A percentile compares a stretch with the other conserved stretches of the same genome.
These are phyloP conservation scores for Teleogryllus occipitalis DNA, from an alignment of 1,140 invertebrate species.

Conservation along the genomic window DNA sequence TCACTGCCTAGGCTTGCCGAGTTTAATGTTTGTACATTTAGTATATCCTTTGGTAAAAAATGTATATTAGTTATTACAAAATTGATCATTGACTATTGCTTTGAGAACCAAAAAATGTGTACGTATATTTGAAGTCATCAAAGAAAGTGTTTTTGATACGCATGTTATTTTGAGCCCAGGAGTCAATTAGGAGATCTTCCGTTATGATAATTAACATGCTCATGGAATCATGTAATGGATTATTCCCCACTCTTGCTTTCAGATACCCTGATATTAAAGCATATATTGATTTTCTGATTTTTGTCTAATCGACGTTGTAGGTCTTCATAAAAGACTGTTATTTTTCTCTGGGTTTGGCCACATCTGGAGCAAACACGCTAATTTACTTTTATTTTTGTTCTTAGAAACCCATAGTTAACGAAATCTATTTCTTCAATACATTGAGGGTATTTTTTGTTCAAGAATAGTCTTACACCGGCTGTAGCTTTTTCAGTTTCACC, in stretches of 20 bases:
- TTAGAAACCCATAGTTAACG: not conserved
- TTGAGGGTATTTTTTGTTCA: not conserved
- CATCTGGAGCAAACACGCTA: not conserved
- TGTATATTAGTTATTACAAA: not conserved
- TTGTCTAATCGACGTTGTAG: not conserved
- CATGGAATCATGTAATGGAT: not conserved
- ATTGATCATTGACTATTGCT: not conserved
- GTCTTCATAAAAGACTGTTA: not conserved
- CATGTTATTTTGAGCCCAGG: not conserved
- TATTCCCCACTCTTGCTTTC: not conserved
- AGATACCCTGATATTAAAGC: not conserved
- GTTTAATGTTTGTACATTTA: not conserved
- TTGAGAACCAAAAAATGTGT: not conserved
- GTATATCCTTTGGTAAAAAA: not conserved
- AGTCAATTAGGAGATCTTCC: not conserved
- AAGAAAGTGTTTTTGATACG: not conserved
- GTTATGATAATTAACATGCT: not conserved
- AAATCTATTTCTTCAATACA: not conserved
- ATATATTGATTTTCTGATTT: not conserved
- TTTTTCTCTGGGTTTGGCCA: not conserved
- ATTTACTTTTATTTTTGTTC: not conserved
- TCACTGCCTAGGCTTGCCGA: not conserved
- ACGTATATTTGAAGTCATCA: not conserved
- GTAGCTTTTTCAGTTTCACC: not conserved
- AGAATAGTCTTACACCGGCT: no score